These are phyloP conservation scores for Latrodectus elegans DNA, from an alignment of 2,888 invertebrate genomes.

Conservation along the genomic window DNA sequence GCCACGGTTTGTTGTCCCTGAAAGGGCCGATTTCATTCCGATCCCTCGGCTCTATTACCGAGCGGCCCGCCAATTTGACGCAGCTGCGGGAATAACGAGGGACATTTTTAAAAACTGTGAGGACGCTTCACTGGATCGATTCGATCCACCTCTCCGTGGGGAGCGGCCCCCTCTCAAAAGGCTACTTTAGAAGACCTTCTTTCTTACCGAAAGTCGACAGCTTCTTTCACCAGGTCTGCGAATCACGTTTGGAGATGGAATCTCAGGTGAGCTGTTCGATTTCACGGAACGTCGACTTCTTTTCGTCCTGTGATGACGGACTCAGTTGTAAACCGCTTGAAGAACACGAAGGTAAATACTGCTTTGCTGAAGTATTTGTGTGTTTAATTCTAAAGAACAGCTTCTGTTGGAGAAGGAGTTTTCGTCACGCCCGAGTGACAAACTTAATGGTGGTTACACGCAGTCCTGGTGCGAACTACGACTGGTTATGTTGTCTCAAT, in stretches of 20 bases:
- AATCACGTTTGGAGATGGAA: neutral
- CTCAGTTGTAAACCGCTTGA: slow-evolving; percentile 15
- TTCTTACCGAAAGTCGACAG: neutral
- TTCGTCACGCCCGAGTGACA: neutral
- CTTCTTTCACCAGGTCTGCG: neutral
- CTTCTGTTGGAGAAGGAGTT: neutral
- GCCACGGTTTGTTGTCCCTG: neutral
- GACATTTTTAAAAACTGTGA: neutral
- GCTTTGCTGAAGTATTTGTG: neutral
- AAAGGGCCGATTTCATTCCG: neutral
- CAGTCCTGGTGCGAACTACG: too few species aligned
- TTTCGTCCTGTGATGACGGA: slow-evolving; percentile 19
- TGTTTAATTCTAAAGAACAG: neutral
- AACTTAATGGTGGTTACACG: neutral
- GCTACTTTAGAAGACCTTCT: neutral
- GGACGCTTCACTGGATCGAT: neutral
- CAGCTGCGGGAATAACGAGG: slow-evolving; percentile 1
- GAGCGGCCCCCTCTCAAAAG: neutral
- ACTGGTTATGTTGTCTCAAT: too few species aligned
- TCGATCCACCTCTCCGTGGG: neutral
- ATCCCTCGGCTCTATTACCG: neutral
- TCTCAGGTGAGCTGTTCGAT: neutral
- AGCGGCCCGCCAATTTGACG: neutral
- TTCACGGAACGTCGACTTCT: neutral
- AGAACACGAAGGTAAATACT: neutral